Evolutionary conservation across 2,113 vertebrate genomes (phyloP), one percentile per base, ranked within the genome.

Genomic region (Semicossyphus pulcher): DNA sequence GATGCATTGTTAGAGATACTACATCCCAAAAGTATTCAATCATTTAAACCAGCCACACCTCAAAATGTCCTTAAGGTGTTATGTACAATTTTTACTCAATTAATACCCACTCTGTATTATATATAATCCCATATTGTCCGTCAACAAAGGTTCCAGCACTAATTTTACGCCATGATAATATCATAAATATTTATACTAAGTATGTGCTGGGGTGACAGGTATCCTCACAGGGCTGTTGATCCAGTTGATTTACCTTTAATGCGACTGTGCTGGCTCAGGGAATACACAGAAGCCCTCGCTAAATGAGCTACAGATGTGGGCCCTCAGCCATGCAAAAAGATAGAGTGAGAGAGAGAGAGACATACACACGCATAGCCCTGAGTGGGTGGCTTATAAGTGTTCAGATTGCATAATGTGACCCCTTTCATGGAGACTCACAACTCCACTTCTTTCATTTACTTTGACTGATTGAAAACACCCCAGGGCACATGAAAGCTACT

Each of bases 221-320:
- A 44, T 74, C 82, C 72, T 79, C 76, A 59, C 59, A 23, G 51
- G 66, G 44, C 71, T 67, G 78, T 66, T 52, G 81, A 66, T 85
- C 75, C 57, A 54, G 57, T 49, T 82, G 83, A 88, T 90, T 88
- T 88, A 88, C 78, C 69, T 90, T 77, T 87, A 83, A 88, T 77
- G 88, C 88, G 90, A 93, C 90, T 89, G 91, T 93, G 76, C 76
- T 87, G 87, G 83, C 86, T 70, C 41, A 15, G 77, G 59, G 23
- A 72, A 85, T 76, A 78, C 84, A 90, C 84, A 84, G 85, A 88
- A 89, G 78, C 73, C 54, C 59, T 64, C 18, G 0, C 57, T 56
- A 90, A 91, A 93, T 88, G 78, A 90, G 70, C 83, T 85, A 52
- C 91, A 93, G 91, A 94, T 93, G 92, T 91, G 60, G 73, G 77